Conservation (phyloP, 2,113 vertebrate genomes). For the Limnothrissa miodon region DNA sequence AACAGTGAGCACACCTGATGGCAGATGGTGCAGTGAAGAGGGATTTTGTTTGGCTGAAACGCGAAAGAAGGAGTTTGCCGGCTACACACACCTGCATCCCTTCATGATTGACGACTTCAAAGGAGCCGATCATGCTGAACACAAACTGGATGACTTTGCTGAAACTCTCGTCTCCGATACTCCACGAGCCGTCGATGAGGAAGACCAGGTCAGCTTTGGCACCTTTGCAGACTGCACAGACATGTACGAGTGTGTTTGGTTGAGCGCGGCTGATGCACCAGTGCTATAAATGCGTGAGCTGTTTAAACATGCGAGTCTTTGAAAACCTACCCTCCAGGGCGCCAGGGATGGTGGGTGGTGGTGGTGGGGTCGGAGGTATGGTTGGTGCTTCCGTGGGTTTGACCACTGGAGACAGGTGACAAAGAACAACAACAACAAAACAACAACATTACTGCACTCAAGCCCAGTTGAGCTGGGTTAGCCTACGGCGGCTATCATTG, state of each 20-base stretch:
- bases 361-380: conserved; percentile 82
- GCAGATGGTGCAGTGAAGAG: background rate
- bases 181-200: conserved; percentile 97
- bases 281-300: background rate
- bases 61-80: background rate
- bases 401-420: conserved; percentile 73
- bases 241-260: background rate
- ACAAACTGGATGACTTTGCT: conserved; percentile 95
- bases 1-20: conserved; percentile 9
- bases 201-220: conserved; percentile 98
- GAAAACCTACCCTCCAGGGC: conserved; percentile 85
- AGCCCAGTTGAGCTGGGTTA: background rate
- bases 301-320: background rate
- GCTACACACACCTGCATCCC: conserved; percentile 87
- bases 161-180: conserved; percentile 98
- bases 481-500: no score
- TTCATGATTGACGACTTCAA: conserved; percentile 82
- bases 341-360: conserved; percentile 86
- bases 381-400: conserved; percentile 91
- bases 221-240: conserved; percentile 84
- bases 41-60: conserved; percentile 9
- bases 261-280: background rate
- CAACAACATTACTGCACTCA: background rate
- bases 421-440: no score
- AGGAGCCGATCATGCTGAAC: conserved; percentile 90